These are phyloP conservation scores for Plutomurus gul DNA, from an alignment of 1,140 invertebrate species.

Conservation along the genomic window DNA sequence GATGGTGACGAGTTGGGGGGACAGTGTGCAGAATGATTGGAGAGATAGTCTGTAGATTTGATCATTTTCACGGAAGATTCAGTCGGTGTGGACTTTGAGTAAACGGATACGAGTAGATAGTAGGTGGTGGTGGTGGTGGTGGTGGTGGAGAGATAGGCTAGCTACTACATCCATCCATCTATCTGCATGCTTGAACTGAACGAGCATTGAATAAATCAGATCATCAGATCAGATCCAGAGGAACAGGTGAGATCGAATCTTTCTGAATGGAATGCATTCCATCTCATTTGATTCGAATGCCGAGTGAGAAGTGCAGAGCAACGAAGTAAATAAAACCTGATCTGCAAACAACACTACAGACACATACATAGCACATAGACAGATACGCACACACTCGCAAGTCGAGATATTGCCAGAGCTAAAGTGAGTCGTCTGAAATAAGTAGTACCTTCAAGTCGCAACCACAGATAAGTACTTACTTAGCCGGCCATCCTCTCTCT, in stretches of 20 bases:
- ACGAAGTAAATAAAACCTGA: conserved; percentile 7
- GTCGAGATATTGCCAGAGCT: too few relatives aligned
- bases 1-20: background rate
- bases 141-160: too few relatives aligned
- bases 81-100: background rate
- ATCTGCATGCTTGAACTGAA: background rate
- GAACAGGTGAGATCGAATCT: background rate
- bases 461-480: conserved; percentile 2
- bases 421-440: too few relatives aligned
- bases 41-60: background rate
- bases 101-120: too few relatives aligned
- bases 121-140: too few relatives aligned
- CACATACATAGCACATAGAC: too few relatives aligned
- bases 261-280: background rate
- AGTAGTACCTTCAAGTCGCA: too few relatives aligned
- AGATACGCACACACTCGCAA: too few relatives aligned
- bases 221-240: background rate
- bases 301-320: background rate
- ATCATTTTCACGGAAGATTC: conserved; percentile 2
- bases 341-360: background rate
- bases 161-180: too few relatives aligned
- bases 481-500: background rate
- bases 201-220: conserved; percentile 23
- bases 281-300: background rate
- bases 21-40: background rate